These are phyloP conservation scores for Protodeltote pygarga DNA, from an alignment of 2,888 invertebrate species.

Conservation along the genomic window DNA sequence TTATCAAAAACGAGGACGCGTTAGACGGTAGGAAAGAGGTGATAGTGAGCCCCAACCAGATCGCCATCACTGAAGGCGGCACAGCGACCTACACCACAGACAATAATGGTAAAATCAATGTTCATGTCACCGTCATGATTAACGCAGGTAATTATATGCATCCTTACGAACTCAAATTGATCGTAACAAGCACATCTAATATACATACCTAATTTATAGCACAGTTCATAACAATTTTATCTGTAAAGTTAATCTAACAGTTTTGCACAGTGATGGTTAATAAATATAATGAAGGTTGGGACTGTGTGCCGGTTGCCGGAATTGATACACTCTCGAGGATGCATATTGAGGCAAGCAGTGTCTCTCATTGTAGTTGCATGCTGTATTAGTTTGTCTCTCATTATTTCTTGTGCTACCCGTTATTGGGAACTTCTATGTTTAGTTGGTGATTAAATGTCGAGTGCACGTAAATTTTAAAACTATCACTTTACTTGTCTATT, in stretches of 20 bases:
- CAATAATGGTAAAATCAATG: slow-evolving; percentile 95
- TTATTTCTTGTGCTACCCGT: slow-evolving; percentile 37
- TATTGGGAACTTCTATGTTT: slow-evolving; percentile 23
- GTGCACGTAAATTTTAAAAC: slow-evolving; percentile 40
- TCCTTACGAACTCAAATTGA: slow-evolving; percentile 77
- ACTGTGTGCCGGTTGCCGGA: slow-evolving; percentile 70
- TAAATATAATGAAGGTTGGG: slow-evolving; percentile 63
- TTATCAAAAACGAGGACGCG: slow-evolving; percentile 87
- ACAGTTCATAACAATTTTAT: slow-evolving; percentile 61
- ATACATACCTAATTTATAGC: slow-evolving; percentile 59
- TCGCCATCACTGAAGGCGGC: slow-evolving; percentile 82
- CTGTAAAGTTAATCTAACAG: slow-evolving; percentile 78
- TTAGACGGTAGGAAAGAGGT: slow-evolving; percentile 87
- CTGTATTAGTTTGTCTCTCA: slow-evolving; percentile 39
- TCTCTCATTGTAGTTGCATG: slow-evolving; percentile 72
- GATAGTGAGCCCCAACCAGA: slow-evolving; percentile 79
- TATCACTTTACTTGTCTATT: slow-evolving; percentile 39
- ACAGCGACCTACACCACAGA: slow-evolving; percentile 89
- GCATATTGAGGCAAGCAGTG: slow-evolving; percentile 86
- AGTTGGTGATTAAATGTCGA: slow-evolving; percentile 41
- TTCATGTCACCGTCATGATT: slow-evolving; percentile 95
- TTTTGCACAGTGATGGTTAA: slow-evolving; percentile 81
- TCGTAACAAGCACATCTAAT: slow-evolving; percentile 64
- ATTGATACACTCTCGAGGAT: slow-evolving; percentile 77
- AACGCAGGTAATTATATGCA: slow-evolving; percentile 89